A percentile compares a stretch with the other conserved stretches of the same genome.
Evolutionary conservation across 2,113 vertebrate genomes (phyloP).

Genomic region (Hylia prasina): DNA sequence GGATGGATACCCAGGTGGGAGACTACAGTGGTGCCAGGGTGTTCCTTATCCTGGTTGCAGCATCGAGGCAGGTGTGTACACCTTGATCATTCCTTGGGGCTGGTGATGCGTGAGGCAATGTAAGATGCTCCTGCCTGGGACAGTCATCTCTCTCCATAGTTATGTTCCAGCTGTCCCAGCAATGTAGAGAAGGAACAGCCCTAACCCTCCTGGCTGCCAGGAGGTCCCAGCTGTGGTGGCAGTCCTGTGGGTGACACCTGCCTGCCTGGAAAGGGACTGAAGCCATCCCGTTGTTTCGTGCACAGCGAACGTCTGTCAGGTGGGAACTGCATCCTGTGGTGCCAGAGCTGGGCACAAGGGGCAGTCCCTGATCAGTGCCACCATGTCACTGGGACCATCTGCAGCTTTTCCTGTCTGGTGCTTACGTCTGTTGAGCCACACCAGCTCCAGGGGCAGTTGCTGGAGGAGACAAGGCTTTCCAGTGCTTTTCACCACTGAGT

Average conservation of each 20-base stretch:
- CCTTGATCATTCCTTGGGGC: background rate
- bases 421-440: background rate
- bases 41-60: background rate
- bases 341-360: background rate
- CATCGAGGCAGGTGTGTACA: background rate
- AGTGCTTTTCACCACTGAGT: background rate
- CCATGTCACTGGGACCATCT: background rate
- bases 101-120: accelerated
- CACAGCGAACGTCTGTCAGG: accelerated
- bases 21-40: background rate
- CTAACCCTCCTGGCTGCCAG: background rate
- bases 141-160: background rate
- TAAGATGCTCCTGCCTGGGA: background rate
- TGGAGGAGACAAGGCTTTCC: background rate
- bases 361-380: background rate
- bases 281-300: accelerated
- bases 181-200: background rate
- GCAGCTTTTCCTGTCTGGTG: background rate
- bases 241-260: background rate
- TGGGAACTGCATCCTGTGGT: background rate
- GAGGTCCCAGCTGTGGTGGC: background rate
- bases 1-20: background rate
- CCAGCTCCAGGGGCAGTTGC: background rate
- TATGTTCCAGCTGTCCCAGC: background rate
- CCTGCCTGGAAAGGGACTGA: background rate